Base-by-base conservation (phyloP, 2,888 invertebrate genomes). In the Auanema sp. region DNA sequence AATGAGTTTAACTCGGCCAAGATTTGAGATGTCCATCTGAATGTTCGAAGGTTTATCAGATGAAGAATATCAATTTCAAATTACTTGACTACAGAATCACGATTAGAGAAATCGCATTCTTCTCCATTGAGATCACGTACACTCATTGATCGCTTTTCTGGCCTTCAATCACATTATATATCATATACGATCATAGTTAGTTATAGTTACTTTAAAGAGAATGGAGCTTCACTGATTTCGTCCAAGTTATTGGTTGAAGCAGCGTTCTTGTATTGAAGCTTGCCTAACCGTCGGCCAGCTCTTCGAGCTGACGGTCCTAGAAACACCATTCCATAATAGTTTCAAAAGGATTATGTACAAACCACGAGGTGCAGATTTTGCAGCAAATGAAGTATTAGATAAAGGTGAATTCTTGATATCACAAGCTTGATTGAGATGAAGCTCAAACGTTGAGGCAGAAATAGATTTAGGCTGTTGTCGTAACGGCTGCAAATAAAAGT, bases 11-110 rank as follows among this genome's bases (percentile, higher is more conserved):
- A 54, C 47, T 77, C 77, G 12, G 77, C 77, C 43, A 77, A 66
- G 12, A 77, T 77, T 60, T 71, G 75, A 2, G 73, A 73, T 1
- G 77, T 72, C 77, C 77, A 77, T 65, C 72, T 72, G 58, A 18
- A 64, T 63, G 43, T 55, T 58, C 8, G 8, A 11, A 0, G 8
- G 54, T 56, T 1, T 16, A 47, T 57, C 14, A 24, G 5, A 25
- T 21, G 6, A 18, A 5, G 41, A n/a, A 2, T 55, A 21, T 44
- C 47, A 25, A 8, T 51, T n/a, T 24, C 14, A n/a, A 47, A 23
- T 42, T 21, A 64, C 65, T 60, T 65, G 8, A 68, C 69, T 33
- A 74, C 74, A 51, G 68, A 66, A 55, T 74, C 74, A 42, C 64
- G 68, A 59, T 69, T 74, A 47, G 51, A 62, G 58, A 74, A 74